phyloP scores from a whole-genome alignment of 2,113 vertebrate species.

The Nerophis ophidion region DNA sequence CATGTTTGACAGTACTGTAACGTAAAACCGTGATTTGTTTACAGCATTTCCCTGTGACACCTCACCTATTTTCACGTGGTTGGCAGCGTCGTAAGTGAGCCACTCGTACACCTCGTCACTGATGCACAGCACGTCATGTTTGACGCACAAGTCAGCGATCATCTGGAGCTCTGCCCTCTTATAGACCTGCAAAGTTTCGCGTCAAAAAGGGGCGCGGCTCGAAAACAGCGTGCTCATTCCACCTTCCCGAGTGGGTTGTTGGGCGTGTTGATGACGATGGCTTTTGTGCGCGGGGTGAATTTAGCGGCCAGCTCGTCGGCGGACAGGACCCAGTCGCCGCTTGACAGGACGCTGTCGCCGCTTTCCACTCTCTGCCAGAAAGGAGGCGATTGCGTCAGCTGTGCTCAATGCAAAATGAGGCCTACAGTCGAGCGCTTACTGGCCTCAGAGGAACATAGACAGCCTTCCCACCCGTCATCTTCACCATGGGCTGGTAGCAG shows the following conservation, averaged over 20 bases:
- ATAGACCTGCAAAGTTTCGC: slow-evolving; percentile 76
- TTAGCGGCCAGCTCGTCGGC: slow-evolving; percentile 81
- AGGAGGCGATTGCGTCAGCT: neutral
- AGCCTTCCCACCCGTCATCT: slow-evolving; percentile 82
- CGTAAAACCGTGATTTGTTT: neutral
- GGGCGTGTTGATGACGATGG: slow-evolving; percentile 87
- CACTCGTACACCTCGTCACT: slow-evolving; percentile 95
- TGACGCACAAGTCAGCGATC: slow-evolving; percentile 83
- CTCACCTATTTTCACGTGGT: slow-evolving; percentile 86
- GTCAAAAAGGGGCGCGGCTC: neutral
- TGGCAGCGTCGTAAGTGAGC: slow-evolving; percentile 80
- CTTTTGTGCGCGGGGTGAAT: slow-evolving; percentile 82
- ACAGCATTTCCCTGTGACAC: neutral
- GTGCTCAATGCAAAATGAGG: neutral
- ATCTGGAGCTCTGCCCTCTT: slow-evolving; percentile 77
- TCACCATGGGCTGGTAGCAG: slow-evolving; percentile 89
- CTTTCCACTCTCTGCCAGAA: slow-evolving; percentile 60
- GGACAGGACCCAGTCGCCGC: slow-evolving; percentile 83
- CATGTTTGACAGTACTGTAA: too few relatives aligned
- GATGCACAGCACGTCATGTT: slow-evolving; percentile 83
- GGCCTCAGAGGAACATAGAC: slow-evolving; percentile 81
- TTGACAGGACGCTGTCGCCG: slow-evolving; percentile 62
- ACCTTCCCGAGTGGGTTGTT: slow-evolving; percentile 97
- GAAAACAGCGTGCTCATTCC: neutral
- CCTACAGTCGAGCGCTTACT: slow-evolving; percentile 67